These are phyloP conservation scores for Lasioglossum figueresi DNA, from an alignment of 2,888 invertebrate genomes.

Conservation along the genomic window DNA sequence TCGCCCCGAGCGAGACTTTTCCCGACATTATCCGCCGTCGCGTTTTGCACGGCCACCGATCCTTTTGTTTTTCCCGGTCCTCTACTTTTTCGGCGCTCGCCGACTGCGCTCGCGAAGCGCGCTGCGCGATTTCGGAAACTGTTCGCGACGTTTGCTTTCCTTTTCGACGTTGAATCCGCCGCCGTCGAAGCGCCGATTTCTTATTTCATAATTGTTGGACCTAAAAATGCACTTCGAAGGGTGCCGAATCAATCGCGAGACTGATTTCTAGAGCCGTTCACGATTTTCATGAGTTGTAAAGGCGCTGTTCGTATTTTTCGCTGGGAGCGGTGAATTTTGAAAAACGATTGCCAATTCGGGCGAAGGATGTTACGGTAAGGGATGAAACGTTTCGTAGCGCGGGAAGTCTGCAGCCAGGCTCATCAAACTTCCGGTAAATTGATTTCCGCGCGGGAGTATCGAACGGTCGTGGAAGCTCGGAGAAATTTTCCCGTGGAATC, in stretches of 20 bases:
- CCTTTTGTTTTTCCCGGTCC: not conserved
- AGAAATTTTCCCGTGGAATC: not conserved
- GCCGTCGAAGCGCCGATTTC: no score
- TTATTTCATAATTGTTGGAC: no score
- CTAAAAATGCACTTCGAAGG: no score
- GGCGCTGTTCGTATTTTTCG: not conserved
- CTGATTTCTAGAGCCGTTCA: no score
- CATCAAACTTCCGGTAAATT: slow-evolving; percentile 37
- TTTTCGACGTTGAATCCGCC: no score
- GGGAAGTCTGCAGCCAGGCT: not conserved
- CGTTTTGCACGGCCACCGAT: not conserved
- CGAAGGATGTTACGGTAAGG: no score
- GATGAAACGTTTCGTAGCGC: not conserved
- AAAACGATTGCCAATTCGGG: not conserved
- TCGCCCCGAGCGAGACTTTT: slow-evolving; percentile 29
- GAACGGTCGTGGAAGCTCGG: not conserved
- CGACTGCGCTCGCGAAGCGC: not conserved
- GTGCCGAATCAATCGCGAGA: no score
- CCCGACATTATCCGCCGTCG: not conserved
- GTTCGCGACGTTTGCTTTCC: no score
- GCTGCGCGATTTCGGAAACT: not conserved
- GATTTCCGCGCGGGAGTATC: slow-evolving; percentile 16
- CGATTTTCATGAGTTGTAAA: no score
- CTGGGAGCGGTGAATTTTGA: not conserved
- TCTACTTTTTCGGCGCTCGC: not conserved